These are phyloP conservation scores for Sphinx pinastri DNA, from an alignment of 2,888 invertebrate genomes.

Conservation along the genomic window DNA sequence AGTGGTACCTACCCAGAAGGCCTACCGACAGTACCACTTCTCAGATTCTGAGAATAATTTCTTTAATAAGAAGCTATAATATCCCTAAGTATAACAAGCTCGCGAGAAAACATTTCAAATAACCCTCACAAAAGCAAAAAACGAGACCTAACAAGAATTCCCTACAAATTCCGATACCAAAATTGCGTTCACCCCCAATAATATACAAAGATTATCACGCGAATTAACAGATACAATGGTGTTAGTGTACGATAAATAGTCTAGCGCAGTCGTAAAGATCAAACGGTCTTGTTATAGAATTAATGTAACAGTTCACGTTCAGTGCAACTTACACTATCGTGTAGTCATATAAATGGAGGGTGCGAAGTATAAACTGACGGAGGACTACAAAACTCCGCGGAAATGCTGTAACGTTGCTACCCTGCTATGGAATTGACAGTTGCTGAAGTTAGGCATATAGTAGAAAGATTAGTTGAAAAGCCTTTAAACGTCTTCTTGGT, in stretches of 20 bases:
- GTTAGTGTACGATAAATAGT: conserved; percentile 26
- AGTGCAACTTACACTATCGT: conserved; percentile 70
- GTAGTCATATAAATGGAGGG: conserved; percentile 57
- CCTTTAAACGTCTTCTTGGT: no score
- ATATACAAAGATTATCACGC: conserved; percentile 9
- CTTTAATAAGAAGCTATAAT: no score
- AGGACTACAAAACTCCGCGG: not conserved
- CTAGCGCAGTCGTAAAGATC: conserved; percentile 42
- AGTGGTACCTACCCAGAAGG: no score
- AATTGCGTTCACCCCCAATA: conserved; percentile 6
- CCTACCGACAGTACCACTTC: no score
- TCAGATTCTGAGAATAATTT: no score
- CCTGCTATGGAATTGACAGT: no score
- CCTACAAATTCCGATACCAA: not conserved
- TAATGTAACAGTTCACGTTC: conserved; percentile 68
- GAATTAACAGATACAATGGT: conserved; percentile 16
- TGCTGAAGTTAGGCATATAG: no score
- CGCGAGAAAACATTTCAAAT: no score
- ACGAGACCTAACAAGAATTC: not conserved
- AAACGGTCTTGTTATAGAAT: conserved; percentile 64
- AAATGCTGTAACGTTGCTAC: no score
- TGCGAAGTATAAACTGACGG: conserved; percentile 34
- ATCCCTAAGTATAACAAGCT: no score
- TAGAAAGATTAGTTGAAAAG: no score
- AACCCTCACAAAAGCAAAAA: no score